These are phyloP conservation scores for Odontamblyopus lacepedii DNA, from an alignment of 2,797 vertebrate species.

Conservation along the genomic window DNA sequence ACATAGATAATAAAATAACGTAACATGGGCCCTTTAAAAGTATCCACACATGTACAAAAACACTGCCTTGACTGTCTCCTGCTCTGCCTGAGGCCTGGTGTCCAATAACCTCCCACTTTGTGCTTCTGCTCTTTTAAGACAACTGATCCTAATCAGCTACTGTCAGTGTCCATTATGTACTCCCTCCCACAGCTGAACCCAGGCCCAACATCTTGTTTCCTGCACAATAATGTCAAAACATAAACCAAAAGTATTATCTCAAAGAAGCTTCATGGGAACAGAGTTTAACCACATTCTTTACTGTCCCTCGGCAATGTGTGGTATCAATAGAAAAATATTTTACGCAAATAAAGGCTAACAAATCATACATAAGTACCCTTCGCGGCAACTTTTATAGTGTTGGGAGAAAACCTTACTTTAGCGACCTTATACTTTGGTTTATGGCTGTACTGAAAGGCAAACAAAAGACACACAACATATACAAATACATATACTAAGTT, in stretches of 20 bases:
- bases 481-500: background rate
- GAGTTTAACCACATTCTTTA: slow-evolving; percentile 39
- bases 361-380: background rate
- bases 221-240: slow-evolving; percentile 58
- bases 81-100: slow-evolving; percentile 11
- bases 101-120: slow-evolving; percentile 33
- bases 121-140: slow-evolving; percentile 31
- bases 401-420: background rate
- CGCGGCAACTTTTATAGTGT: background rate
- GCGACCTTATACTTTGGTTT: background rate
- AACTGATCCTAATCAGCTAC: slow-evolving; percentile 58
- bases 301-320: slow-evolving; percentile 15
- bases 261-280: slow-evolving; percentile 40
- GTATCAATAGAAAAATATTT: slow-evolving; percentile 2
- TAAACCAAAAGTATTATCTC: slow-evolving; percentile 44
- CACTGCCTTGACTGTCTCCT: slow-evolving; percentile 7
- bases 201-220: slow-evolving; percentile 57
- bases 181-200: slow-evolving; percentile 43
- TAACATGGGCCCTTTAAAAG: background rate
- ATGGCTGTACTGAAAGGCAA: background rate
- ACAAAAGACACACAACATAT: background rate
- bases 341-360: slow-evolving; percentile 4
- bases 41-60: slow-evolving; percentile 2
- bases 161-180: slow-evolving; percentile 45
- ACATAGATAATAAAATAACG: too few species aligned